Conservation (phyloP, 1,140 invertebrate genomes). For the Agraylea sexmaculata region DNA sequence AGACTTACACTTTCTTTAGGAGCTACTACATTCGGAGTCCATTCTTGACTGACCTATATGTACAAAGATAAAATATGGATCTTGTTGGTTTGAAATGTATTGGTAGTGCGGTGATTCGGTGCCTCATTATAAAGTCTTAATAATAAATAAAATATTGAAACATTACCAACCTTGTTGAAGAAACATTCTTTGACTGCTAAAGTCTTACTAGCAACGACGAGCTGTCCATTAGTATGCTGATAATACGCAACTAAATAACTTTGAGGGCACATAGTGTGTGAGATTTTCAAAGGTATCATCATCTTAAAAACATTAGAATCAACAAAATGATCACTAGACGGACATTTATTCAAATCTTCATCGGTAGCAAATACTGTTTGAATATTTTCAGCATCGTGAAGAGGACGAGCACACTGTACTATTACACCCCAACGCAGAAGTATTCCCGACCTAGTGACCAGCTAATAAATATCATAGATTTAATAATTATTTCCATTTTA, state of each 20-base stretch:
- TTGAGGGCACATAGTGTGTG: constrained; percentile 50
- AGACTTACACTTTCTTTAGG: constrained; percentile 25
- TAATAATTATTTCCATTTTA: neutral
- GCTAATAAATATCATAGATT: constrained; percentile 20
- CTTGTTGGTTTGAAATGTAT: neutral
- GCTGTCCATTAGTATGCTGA: constrained; percentile 48
- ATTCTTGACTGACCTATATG: constrained; percentile 16
- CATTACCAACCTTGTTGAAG: constrained; percentile 29
- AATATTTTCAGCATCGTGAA: constrained; percentile 15
- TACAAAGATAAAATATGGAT: constrained; percentile 6
- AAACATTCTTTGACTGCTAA: constrained; percentile 37
- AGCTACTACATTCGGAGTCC: constrained; percentile 16
- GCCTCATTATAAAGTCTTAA: neutral
- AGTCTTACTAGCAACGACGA: constrained; percentile 39
- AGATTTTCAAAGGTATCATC: constrained; percentile 34
- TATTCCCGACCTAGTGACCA: constrained; percentile 33
- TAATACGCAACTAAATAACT: constrained; percentile 57
- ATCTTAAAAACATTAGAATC: constrained; percentile 13
- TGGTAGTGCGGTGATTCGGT: too few relatives aligned
- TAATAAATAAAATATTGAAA: constrained; percentile 1
- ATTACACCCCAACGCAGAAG: constrained; percentile 34
- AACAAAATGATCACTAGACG: neutral
- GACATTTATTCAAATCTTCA: constrained; percentile 7
- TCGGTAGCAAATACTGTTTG: constrained; percentile 5
- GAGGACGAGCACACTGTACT: constrained; percentile 30